Conservation (phyloP, 2,888 invertebrate species). For the Vanessa cardui region DNA sequence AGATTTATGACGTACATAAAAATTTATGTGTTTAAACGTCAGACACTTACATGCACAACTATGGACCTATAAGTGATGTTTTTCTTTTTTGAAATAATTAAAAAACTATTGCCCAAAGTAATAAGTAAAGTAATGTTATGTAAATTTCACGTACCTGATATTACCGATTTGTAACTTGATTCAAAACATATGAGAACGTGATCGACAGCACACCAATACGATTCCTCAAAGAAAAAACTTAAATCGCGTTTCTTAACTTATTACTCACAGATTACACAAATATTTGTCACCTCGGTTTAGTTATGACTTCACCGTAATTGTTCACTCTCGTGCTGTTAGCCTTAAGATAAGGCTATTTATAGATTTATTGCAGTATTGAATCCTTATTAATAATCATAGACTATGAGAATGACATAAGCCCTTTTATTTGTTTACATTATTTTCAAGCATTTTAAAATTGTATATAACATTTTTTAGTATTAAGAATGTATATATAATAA, state of each 20-base stretch:
- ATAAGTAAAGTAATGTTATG: too few relatives aligned
- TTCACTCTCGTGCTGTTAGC: conserved; percentile 44
- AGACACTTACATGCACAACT: too few relatives aligned
- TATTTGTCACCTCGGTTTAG: conserved; percentile 53
- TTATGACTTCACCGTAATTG: conserved; percentile 54
- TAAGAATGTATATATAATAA: too few relatives aligned
- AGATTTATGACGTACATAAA: too few relatives aligned
- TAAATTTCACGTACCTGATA: too few relatives aligned
- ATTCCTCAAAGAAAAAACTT: not conserved
- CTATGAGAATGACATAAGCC: conserved; percentile 2
- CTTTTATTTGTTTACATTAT: conserved; percentile 4
- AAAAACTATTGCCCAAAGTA: too few relatives aligned
- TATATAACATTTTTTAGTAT: too few relatives aligned
- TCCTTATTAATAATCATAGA: conserved; percentile 9
- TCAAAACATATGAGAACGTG: conserved; percentile 11
- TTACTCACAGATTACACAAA: conserved; percentile 56
- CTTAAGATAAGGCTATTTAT: conserved; percentile 37
- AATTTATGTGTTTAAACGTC: too few relatives aligned
- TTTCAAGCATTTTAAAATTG: too few relatives aligned
- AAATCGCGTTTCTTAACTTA: conserved; percentile 22
- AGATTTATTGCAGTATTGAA: conserved; percentile 22
- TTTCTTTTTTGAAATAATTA: too few relatives aligned
- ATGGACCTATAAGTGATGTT: too few relatives aligned
- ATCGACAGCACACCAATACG: conserved; percentile 16
- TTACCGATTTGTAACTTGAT: not conserved